A percentile compares a stretch with the other conserved stretches of the same genome.
These are phyloP conservation scores for Muscina levida DNA, from an alignment of 2,888 invertebrate species.

Conservation along the genomic window DNA sequence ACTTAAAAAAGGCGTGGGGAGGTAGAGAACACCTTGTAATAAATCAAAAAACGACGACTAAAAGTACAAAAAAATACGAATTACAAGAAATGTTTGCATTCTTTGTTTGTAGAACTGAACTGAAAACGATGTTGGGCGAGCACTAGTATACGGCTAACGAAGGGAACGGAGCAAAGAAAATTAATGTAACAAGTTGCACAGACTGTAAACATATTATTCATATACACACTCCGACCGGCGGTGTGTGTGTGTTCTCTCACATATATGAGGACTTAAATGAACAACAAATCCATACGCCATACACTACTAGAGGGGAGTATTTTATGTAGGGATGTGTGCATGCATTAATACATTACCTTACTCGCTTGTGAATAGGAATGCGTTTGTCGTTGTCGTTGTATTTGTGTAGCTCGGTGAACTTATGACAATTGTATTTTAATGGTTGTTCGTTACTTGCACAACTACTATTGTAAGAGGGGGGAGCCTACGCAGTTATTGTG, in stretches of 20 bases:
- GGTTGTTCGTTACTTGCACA: conserved; percentile 14
- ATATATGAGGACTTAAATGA: neutral
- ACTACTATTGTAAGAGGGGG: neutral
- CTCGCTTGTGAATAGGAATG: neutral
- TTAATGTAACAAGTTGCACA: conserved; percentile 44
- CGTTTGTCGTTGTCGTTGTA: neutral
- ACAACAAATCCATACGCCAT: conserved; percentile 4
- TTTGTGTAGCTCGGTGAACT: conserved; percentile 30
- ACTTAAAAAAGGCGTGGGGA: conserved; percentile 4
- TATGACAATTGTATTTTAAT: conserved; percentile 41
- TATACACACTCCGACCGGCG: neutral
- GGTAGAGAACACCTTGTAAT: conserved; percentile 36
- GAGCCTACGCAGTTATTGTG: neutral
- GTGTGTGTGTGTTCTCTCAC: neutral
- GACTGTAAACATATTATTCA: conserved; percentile 3
- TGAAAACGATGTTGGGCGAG: neutral
- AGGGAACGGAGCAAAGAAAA: neutral
- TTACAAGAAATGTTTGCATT: neutral
- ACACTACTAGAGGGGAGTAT: neutral
- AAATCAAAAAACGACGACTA: conserved; percentile 48
- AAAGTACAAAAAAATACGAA: conserved; percentile 29
- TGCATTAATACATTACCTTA: neutral
- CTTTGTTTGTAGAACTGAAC: neutral
- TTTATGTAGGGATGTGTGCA: conserved; percentile 3
- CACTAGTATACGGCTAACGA: no score